Evolutionary conservation across 2,797 vertebrate species (phyloP), one percentile per base, ranked within the genome.

Genomic region (Adrianichthys oophorus): DNA sequence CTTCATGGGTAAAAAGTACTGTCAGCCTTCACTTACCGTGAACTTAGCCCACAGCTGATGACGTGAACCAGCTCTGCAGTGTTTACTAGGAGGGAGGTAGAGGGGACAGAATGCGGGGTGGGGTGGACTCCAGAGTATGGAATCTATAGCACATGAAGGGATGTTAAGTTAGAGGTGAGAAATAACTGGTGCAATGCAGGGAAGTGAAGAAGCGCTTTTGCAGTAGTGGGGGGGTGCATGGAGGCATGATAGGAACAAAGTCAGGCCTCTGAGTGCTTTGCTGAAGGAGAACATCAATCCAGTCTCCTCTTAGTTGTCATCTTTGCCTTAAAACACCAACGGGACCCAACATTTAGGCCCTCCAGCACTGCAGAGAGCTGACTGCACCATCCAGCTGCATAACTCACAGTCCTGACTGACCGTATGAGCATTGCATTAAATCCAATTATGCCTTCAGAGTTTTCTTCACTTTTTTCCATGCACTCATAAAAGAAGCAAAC

Each of bases 181-280:
- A 87, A 83, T 81, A 82, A 81, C 76, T 91, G 90, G 88, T 91
- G 90, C 90, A 92, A 84, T 91, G 90, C 89, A 89, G 89, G 85
- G 87, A 80, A 84, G 76, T 66, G 69, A 75, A 79, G 74, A 82
- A 71, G 71, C 59, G 68, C 68, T 78, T 70, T 70, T 59, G 59
- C 3, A 7, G 54, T 21, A 51, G 47, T 18, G 41, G 52, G 56
- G 47, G 14, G 23, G 47, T 42, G 32, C 4, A 47, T 18, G 41
- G 69, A 10, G 46, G 55, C 26, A 26, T 59, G 56, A 21, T 21
- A 21, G 23, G 45, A 71, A 57, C 70, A 58, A 68, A 69, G 63
- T 66, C 56, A 56, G 79, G 70, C 66, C 79, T 89, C 90, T 86
- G 90, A 89, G 86, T 87, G 80, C 76, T 82, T 78, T 79, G 58